These are phyloP conservation scores for Cydia pomonella DNA, from an alignment of 1,140 invertebrate genomes.

Conservation along the genomic window DNA sequence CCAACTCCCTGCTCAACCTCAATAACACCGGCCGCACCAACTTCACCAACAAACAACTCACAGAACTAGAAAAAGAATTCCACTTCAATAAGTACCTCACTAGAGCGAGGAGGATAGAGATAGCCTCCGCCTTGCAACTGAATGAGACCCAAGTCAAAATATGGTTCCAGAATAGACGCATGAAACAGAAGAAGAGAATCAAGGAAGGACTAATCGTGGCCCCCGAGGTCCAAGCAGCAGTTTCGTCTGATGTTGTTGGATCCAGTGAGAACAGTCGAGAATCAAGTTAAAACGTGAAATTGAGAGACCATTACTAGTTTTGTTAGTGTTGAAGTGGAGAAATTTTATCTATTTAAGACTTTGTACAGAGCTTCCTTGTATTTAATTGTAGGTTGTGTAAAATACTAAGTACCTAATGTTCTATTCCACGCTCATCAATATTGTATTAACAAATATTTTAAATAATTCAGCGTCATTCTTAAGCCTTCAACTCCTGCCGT, in stretches of 20 bases:
- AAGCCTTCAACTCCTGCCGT: too few relatives aligned
- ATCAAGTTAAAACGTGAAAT: slow-evolving; percentile 78
- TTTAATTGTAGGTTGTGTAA: neutral
- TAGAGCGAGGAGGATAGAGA: slow-evolving; percentile 97
- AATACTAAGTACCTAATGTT: neutral
- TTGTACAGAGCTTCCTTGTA: slow-evolving; percentile 33
- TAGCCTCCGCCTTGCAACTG: slow-evolving; percentile 96
- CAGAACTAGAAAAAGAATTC: slow-evolving; percentile 99
- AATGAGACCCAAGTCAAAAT: slow-evolving; percentile 98
- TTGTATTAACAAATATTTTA: neutral
- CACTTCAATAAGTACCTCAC: slow-evolving; percentile 99
- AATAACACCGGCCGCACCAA: slow-evolving; percentile 96
- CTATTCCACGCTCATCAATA: neutral
- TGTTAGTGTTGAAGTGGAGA: slow-evolving; percentile 28
- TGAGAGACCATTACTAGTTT: slow-evolving; percentile 2
- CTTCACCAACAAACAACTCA: slow-evolving; percentile 99
- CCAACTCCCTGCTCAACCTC: slow-evolving; percentile 82
- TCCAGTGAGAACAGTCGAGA: slow-evolving; percentile 84
- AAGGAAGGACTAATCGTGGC: slow-evolving; percentile 90
- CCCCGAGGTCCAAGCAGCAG: slow-evolving; percentile 67
- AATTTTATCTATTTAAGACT: slow-evolving; percentile 31
- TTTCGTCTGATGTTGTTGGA: slow-evolving; percentile 63
- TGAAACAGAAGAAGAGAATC: slow-evolving; percentile 97
- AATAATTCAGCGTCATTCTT: neutral
- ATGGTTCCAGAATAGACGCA: slow-evolving; percentile 96